Conservation (phyloP, 2,113 vertebrate genomes). For the Rousettus leschenaultii region DNA sequence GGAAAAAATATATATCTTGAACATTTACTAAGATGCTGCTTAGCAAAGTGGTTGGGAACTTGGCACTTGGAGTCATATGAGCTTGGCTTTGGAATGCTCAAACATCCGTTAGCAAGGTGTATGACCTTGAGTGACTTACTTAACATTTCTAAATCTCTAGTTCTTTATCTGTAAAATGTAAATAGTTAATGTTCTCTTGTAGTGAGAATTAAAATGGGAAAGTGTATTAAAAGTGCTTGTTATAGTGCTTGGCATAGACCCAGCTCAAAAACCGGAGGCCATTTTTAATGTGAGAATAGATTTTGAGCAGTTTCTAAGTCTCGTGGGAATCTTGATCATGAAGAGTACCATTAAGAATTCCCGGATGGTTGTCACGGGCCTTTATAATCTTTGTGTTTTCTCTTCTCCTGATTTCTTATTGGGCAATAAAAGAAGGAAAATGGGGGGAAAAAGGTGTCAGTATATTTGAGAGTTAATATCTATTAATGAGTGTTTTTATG, state of each 20-base stretch:
- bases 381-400: neutral
- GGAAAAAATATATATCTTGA: neutral
- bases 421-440: neutral
- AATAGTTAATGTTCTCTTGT: neutral
- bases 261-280: neutral
- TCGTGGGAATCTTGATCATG: neutral
- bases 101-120: neutral
- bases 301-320: neutral
- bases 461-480: neutral
- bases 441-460: neutral
- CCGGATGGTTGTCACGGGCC: neutral
- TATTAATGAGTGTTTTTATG: neutral
- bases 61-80: neutral
- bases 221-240: neutral
- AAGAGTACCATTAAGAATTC: neutral
- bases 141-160: neutral
- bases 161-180: neutral
- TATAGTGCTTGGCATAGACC: neutral
- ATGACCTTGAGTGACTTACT: neutral
- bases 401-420: neutral
- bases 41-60: neutral
- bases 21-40: neutral
- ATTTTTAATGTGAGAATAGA: neutral
- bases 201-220: constrained; percentile 13
- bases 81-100: constrained; percentile 25